phyloP scores from a whole-genome alignment of 2,888 invertebrate species.

The Penaeus monodon region DNA sequence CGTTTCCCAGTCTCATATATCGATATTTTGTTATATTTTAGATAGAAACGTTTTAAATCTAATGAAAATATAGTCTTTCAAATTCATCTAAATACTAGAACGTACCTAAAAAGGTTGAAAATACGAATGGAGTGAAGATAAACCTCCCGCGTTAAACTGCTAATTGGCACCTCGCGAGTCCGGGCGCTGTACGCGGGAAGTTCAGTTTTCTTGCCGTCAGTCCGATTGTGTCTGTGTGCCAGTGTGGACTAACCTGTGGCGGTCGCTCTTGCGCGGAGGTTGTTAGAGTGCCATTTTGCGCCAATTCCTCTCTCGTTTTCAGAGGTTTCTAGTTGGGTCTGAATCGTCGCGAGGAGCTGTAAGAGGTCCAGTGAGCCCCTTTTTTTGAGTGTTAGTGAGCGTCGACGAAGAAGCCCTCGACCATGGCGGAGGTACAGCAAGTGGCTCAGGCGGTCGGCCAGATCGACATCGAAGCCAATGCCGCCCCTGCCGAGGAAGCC shows the following conservation, averaged over 20 bases:
- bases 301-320: too few species aligned
- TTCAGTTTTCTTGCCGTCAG: conserved; percentile 9
- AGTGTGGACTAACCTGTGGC: conserved; percentile 1
- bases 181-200: conserved; percentile 10
- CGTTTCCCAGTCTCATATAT: too few species aligned
- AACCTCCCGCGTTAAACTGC: not conserved
- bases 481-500: conserved; percentile 1
- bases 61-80: not conserved
- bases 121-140: not conserved
- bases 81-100: too few species aligned
- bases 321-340: too few species aligned
- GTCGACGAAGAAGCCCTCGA: not conserved
- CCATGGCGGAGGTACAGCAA: conserved; percentile 13
- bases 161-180: not conserved
- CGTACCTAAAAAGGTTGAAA: not conserved
- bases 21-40: not conserved
- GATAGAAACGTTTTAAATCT: not conserved
- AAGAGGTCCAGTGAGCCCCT: too few species aligned
- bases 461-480: not conserved
- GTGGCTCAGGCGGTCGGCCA: conserved; percentile 9
- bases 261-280: too few species aligned
- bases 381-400: not conserved
- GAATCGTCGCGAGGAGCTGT: too few species aligned
- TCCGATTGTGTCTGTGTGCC: conserved; percentile 8
- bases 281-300: too few species aligned